Evolutionary conservation across 2,797 vertebrate genomes (phyloP), one percentile per base, ranked within the genome.

Genomic region (Oophaga sylvatica): DNA sequence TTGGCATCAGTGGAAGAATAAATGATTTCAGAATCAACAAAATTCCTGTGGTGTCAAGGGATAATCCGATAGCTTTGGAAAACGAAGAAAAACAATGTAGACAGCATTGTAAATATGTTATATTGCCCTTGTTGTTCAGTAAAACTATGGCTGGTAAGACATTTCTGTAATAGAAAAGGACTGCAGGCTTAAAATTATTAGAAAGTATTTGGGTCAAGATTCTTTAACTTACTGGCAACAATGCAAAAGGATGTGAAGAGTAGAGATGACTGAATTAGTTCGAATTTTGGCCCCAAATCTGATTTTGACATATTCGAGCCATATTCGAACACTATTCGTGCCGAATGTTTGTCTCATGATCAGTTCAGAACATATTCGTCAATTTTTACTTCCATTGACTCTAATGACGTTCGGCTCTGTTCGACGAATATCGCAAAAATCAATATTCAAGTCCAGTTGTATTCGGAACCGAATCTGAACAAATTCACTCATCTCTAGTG

Each of bases 21-120:
- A 70, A 83, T 68, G 81, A 83, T 70, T 83, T 83, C 45, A 83
- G 29, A 83, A 84, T 20, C 83, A 79, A 63, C 60, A 78, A n/a
- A 75, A 78, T 65, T 85, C 71, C 60, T 45, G 53, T 20, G 41
- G 75, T 79, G 73, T 77, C 75, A 79, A 79, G 73, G 75, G 84
- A 77, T 79, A 85, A 79, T 79, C 75, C 10, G 60, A 85, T 67
- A 85, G 67, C 45, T 67, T 41, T 56, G 62, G 62, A 68, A 85
- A 78, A 85, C 45, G n/a, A 65, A 56, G 62, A 20, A 78, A 53
- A 63, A 35, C 84, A 78, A 31, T 75, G 13, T 63, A 84, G 71
- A 75, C 83, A 62, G 70, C 19, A 84, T 48, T 67, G 41, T 79
- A 78, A 77, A 78, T 77, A 65, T 78, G 60, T 65, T 85, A 78